Base-by-base conservation (phyloP, 2,113 vertebrate species). In the Coptodon rendalli region DNA sequence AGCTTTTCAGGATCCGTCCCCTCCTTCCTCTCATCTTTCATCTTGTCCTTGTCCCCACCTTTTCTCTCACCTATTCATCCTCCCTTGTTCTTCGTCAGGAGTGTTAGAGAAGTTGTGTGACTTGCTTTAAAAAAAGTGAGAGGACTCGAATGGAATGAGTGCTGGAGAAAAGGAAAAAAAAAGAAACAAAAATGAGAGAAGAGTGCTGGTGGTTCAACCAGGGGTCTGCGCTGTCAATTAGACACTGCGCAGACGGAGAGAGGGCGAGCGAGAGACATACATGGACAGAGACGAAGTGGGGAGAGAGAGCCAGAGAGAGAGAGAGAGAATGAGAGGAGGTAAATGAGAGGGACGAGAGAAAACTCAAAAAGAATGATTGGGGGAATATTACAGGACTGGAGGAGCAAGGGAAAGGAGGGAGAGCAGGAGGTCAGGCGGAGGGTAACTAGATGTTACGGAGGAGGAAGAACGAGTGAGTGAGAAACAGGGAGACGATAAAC, bases 141-240 rank as follows among this genome's bases (percentile, higher is more conserved):
- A 85, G 27, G 81, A 76, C 84, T 85, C 24, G 88, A 93, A 91
- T 80, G 86, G 79, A 91, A 52, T 11, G 27, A 87, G 54, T 16
- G 50, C 17, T 6, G 27, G 27, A 36, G 7, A 31, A 63, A 81
- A 36, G 6, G 19, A 5, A 40, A 13, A 79, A 79, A 50, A 73
- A 24, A 56, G 27, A 48, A 89, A 68, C 17, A 53, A 81, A 61
- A 73, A 5, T 1, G 29, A 82, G 71, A 86, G 59, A 82, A 45
- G 86, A 83, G 89, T 27, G 82, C 57, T 61, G 86, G 83, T 92
- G 90, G 94, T 94, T 95, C 94, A 95, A 90, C 78, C 89, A 87
- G 91, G 93, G 94, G 94, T 95, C 94, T 95, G 66, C 8, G 90
- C 94, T 95, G 94, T 94, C 94, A 94, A 91, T 93, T 94, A 94